Conservation (phyloP, 2,888 invertebrate genomes). For the Lycia hirtaria region DNA sequence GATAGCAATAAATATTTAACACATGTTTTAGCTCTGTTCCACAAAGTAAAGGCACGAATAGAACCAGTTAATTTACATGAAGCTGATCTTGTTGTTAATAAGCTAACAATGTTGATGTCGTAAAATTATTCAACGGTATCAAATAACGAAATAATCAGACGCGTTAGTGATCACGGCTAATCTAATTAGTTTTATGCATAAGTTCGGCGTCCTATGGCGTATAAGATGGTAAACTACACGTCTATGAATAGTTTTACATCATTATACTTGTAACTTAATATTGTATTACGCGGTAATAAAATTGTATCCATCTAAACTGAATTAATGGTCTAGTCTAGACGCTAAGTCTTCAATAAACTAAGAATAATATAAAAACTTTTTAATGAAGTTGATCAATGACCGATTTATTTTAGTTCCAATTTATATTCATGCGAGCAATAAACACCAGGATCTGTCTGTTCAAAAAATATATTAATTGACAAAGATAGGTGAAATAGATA, state of each 20-base stretch:
- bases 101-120: conserved; percentile 33
- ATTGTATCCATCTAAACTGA: conserved; percentile 1
- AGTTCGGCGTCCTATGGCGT: conserved; percentile 18
- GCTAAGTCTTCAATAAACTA: background rate
- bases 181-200: conserved; percentile 30
- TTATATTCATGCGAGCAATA: background rate
- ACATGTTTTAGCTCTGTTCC: conserved; percentile 17
- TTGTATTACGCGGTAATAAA: background rate
- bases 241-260: conserved; percentile 23
- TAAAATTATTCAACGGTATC: conserved; percentile 34
- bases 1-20: conserved; percentile 11
- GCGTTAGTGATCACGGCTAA: conserved; percentile 23
- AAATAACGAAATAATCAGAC: conserved; percentile 37
- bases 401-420: background rate
- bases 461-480: background rate
- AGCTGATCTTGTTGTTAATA: conserved; percentile 29
- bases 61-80: conserved; percentile 39
- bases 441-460: background rate
- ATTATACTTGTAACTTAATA: background rate
- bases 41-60: conserved; percentile 30
- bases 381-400: conserved; percentile 2
- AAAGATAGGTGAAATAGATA: background rate
- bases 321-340: conserved; percentile 6
- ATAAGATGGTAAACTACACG: conserved; percentile 20
- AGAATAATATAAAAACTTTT: background rate